These are phyloP conservation scores for Andricus curvator DNA, from an alignment of 2,888 invertebrate species.

Conservation along the genomic window DNA sequence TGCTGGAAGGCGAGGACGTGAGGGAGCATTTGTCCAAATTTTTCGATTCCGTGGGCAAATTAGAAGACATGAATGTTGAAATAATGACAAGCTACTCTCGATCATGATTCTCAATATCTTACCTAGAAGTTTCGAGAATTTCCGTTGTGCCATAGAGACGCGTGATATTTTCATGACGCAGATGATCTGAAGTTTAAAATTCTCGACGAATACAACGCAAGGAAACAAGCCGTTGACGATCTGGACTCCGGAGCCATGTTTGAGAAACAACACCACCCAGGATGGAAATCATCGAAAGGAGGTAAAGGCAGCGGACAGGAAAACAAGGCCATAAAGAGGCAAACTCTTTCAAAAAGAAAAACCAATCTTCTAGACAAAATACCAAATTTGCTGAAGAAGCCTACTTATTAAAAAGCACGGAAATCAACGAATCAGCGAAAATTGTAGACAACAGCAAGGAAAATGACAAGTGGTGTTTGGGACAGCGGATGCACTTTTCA, in stretches of 20 bases:
- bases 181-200: not conserved
- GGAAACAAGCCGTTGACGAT: no score
- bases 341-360: slow-evolving; percentile 34
- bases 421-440: slow-evolving; percentile 1
- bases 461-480: not conserved
- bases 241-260: no score
- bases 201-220: not conserved
- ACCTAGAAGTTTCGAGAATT: no score
- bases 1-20: slow-evolving; percentile 41
- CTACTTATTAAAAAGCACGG: not conserved
- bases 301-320: no score
- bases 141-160: slow-evolving; percentile 4
- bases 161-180: slow-evolving; percentile 31
- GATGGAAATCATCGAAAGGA: no score
- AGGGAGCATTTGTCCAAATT: slow-evolving; percentile 44
- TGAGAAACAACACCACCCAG: no score
- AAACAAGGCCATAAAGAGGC: slow-evolving; percentile 41
- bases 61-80: no score
- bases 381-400: not conserved
- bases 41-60: not conserved
- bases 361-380: not conserved
- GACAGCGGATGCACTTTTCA: slow-evolving; percentile 45
- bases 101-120: no score
- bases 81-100: no score
- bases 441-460: not conserved